phyloP scores from a whole-genome alignment of 2,113 vertebrate species.

The Empidonax traillii region DNA sequence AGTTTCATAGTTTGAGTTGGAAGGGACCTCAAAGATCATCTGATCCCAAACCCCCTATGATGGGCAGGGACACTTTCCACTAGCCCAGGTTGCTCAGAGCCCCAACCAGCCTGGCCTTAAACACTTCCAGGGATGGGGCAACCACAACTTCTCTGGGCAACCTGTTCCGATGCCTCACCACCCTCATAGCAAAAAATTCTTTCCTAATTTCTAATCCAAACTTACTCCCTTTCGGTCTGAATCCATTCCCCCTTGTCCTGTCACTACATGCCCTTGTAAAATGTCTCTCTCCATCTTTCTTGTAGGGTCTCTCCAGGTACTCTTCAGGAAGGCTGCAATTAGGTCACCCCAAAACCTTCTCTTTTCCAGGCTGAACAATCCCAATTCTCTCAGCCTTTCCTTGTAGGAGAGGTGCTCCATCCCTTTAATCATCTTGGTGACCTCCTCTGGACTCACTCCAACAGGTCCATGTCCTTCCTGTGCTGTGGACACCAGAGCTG shows the following conservation, averaged over 20 bases:
- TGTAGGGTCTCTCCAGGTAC: not conserved
- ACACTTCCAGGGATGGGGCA: not conserved
- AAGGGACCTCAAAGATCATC: too few relatives aligned
- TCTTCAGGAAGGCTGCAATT: not conserved
- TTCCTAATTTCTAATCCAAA: not conserved
- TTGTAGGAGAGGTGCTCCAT: not conserved
- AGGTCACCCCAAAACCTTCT: not conserved
- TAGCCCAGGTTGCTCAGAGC: not conserved
- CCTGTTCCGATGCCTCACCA: not conserved
- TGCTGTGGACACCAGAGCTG: not conserved
- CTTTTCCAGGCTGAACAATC: not conserved
- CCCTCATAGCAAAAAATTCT: not conserved
- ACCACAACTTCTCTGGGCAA: not conserved
- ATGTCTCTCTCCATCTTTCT: not conserved
- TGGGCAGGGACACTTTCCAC: not conserved
- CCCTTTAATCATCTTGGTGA: too few relatives aligned
- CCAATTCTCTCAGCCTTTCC: not conserved
- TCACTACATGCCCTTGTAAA: not conserved
- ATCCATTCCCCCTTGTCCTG: not conserved
- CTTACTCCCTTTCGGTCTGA: too few relatives aligned
- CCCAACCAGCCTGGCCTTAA: not conserved
- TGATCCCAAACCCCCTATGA: not conserved
- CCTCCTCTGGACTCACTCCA: not conserved
- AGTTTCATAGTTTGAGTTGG: not conserved
- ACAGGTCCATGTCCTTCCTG: not conserved